Evolutionary conservation across 2,888 invertebrate species (phyloP).

Genomic region (Athalia circularis): DNA sequence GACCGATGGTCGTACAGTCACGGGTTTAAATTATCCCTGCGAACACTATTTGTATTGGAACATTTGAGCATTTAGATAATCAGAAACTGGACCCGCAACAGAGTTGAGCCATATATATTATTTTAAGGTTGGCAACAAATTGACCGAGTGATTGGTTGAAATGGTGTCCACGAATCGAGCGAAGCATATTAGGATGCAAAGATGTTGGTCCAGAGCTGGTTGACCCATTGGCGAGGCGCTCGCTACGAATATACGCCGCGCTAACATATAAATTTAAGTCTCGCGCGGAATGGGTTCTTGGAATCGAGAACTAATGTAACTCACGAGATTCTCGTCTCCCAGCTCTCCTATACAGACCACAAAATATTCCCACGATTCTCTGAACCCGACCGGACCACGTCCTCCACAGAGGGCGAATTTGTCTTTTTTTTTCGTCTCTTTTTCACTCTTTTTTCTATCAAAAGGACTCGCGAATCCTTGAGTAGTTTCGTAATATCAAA

Average conservation of each 20-base stretch:
- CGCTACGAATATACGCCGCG: background rate
- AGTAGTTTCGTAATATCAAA: too few species aligned
- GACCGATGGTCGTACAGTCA: too few species aligned
- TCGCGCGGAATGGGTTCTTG: conserved; percentile 44
- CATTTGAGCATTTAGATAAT: background rate
- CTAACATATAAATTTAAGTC: conserved; percentile 42
- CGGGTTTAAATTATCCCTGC: too few species aligned
- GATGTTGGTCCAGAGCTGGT: conserved; percentile 13
- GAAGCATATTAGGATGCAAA: conserved; percentile 30
- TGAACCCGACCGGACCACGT: conserved; percentile 3
- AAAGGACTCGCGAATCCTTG: too few species aligned
- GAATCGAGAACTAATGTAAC: conserved; percentile 43
- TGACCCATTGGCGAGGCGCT: conserved; percentile 34
- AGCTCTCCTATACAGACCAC: background rate
- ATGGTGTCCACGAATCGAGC: conserved; percentile 24
- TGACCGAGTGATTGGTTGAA: conserved; percentile 36
- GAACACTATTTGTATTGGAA: too few species aligned
- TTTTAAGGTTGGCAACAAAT: conserved; percentile 29
- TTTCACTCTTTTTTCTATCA: too few species aligned
- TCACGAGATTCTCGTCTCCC: conserved; percentile 27
- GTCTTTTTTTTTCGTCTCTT: too few species aligned
- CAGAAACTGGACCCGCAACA: background rate
- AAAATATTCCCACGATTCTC: conserved; percentile 40
- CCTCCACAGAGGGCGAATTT: conserved; percentile 29
- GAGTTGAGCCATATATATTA: background rate